A percentile compares a stretch with the other conserved stretches of the same genome.
phyloP scores from a whole-genome alignment of 2,888 invertebrate species.

The Junonia oenone region DNA sequence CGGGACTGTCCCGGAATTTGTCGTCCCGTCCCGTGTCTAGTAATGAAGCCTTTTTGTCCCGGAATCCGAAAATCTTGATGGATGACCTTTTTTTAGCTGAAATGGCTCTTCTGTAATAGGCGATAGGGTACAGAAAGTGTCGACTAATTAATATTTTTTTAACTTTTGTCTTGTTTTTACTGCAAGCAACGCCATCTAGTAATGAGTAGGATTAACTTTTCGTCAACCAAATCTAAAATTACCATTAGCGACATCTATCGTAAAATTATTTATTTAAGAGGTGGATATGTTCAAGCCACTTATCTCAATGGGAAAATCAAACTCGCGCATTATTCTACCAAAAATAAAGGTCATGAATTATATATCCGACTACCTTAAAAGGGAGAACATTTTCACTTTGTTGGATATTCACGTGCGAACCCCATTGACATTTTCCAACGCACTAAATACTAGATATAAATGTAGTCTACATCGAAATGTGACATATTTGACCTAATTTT shows the following conservation, averaged over 20 bases:
- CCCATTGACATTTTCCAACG: constrained; percentile 47
- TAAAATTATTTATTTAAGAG: background rate
- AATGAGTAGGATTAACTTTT: background rate
- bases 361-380: background rate
- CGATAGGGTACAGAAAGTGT: too few species aligned
- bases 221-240: background rate
- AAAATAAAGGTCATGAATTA: constrained; percentile 30
- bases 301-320: constrained; percentile 6
- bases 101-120: too few species aligned
- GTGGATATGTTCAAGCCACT: background rate
- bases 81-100: too few species aligned
- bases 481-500: constrained; percentile 51
- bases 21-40: too few species aligned
- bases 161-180: background rate
- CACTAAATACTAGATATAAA: constrained; percentile 33
- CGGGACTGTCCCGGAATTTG: too few species aligned
- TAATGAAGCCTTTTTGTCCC: too few species aligned
- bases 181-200: background rate
- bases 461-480: constrained; percentile 46
- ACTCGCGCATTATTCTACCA: constrained; percentile 47
- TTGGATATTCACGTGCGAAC: constrained; percentile 33
- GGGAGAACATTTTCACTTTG: constrained; percentile 9
- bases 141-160: too few species aligned
- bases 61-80: too few species aligned
- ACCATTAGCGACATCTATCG: constrained; percentile 8